Evolutionary conservation across 2,113 vertebrate genomes (phyloP).

Genomic region (Poeciliopsis occidentalis): DNA sequence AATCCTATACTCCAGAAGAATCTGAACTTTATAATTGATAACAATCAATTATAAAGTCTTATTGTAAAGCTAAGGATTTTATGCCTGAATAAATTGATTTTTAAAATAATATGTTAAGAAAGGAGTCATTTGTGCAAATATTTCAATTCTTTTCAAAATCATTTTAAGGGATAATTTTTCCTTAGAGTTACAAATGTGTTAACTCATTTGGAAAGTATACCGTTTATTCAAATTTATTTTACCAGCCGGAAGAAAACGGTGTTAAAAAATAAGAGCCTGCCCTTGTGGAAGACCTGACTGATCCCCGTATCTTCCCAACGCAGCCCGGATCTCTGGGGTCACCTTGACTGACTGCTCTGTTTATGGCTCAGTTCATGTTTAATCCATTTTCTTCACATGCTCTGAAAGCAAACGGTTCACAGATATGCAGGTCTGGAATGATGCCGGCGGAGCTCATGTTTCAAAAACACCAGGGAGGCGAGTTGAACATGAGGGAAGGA

Average conservation of each 20-base stretch:
- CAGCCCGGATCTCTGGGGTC: conserved; percentile 67
- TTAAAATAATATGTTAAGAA: too few species aligned
- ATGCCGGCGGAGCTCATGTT: conserved; percentile 24
- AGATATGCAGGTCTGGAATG: conserved; percentile 19
- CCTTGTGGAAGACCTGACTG: conserved; percentile 69
- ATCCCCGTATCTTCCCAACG: conserved; percentile 74
- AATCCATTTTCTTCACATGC: conserved; percentile 56
- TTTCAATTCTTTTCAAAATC: too few species aligned
- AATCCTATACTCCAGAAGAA: too few species aligned
- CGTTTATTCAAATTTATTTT: not conserved
- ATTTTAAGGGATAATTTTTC: too few species aligned
- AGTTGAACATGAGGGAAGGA: conserved; percentile 1
- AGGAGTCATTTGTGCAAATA: too few species aligned
- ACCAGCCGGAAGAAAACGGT: not conserved
- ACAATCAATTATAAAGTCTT: too few species aligned
- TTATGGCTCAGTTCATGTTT: conserved; percentile 40
- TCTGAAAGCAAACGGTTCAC: conserved; percentile 36
- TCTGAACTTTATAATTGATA: too few species aligned
- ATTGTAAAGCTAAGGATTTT: too few species aligned
- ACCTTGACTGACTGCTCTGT: conserved; percentile 65
- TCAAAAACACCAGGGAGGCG: conserved; percentile 34
- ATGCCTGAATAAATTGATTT: too few species aligned
- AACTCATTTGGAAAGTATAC: conserved; percentile 3
- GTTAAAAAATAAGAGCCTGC: conserved; percentile 31
- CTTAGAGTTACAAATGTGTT: not conserved